phyloP scores from a whole-genome alignment of 2,113 vertebrate species.

The Pagrus major region DNA sequence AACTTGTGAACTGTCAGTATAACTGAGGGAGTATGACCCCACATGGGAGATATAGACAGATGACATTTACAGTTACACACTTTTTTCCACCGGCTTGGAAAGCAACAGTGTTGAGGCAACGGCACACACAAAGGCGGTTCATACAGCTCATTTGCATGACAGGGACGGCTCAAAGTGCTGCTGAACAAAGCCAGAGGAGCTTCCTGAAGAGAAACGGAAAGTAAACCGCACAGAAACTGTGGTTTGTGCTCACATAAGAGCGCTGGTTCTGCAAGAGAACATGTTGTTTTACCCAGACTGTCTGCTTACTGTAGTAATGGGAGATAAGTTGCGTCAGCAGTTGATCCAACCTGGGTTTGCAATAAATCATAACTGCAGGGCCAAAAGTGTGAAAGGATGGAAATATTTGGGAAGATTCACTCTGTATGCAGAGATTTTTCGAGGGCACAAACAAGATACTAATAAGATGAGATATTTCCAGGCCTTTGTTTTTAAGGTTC shows the following conservation, averaged over 20 bases:
- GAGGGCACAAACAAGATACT: constrained; percentile 4
- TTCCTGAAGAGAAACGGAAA: constrained; percentile 86
- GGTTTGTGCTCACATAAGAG: constrained; percentile 65
- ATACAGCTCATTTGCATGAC: constrained; percentile 65
- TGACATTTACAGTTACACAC: constrained; percentile 80
- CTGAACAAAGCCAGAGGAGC: constrained; percentile 61
- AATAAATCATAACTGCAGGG: not conserved
- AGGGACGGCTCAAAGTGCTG: constrained; percentile 53
- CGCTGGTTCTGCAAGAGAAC: constrained; percentile 41
- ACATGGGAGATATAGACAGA: constrained; percentile 72
- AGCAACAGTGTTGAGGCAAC: constrained; percentile 52
- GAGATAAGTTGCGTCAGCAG: constrained; percentile 47
- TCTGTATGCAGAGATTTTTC: not conserved
- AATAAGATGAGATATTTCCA: constrained; percentile 7
- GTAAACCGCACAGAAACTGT: constrained; percentile 66
- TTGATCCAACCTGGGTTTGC: not conserved
- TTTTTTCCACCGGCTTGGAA: constrained; percentile 80
- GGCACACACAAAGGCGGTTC: constrained; percentile 22
- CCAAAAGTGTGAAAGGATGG: constrained; percentile 14
- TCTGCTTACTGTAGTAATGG: constrained; percentile 58
- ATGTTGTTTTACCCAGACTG: constrained; percentile 50
- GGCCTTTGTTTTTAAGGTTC: constrained; percentile 21
- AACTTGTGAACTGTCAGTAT: constrained; percentile 45
- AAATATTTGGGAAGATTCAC: constrained; percentile 48
- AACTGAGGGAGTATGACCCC: constrained; percentile 61